phyloP scores from a whole-genome alignment of 2,797 vertebrate species.

The Macropodus opercularis region DNA sequence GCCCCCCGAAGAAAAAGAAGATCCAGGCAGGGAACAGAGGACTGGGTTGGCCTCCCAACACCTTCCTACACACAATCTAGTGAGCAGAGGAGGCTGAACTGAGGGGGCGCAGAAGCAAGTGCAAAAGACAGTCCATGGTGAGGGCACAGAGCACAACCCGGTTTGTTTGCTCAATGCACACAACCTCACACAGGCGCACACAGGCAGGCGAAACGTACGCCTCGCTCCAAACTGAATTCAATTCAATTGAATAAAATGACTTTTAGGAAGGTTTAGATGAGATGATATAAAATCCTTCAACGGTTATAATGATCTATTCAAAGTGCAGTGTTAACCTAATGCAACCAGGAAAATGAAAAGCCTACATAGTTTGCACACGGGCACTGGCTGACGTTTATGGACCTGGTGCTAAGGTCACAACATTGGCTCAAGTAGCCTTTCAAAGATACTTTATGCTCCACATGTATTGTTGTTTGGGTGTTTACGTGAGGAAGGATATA shows the following conservation, averaged over 20 bases:
- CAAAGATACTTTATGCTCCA: too few species aligned
- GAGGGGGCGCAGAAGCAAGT: conserved; percentile 41
- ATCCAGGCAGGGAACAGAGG: conserved; percentile 24
- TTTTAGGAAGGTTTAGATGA: too few species aligned
- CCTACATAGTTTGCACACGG: too few species aligned
- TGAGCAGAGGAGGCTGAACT: conserved; percentile 27
- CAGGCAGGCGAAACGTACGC: conserved; percentile 2
- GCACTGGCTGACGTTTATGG: too few species aligned
- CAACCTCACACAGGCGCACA: conserved; percentile 3
- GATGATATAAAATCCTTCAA: too few species aligned
- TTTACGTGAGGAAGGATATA: too few species aligned
- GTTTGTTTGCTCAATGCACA: conserved; percentile 34
- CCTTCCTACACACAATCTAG: conserved; percentile 36
- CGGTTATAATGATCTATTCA: too few species aligned
- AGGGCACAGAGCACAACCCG: conserved; percentile 39
- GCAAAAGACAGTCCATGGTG: conserved; percentile 51
- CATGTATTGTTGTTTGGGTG: too few species aligned
- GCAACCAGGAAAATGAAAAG: too few species aligned
- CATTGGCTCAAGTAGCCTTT: too few species aligned
- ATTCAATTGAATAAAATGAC: conserved; percentile 18
- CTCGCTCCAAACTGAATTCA: background rate
- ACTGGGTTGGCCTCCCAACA: conserved; percentile 40
- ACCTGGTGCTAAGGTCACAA: too few species aligned
- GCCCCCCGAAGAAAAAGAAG: conserved; percentile 33
- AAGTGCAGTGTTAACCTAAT: too few species aligned